Conservation (phyloP, 2,797 vertebrate genomes). For the Echiichthys vipera region DNA sequence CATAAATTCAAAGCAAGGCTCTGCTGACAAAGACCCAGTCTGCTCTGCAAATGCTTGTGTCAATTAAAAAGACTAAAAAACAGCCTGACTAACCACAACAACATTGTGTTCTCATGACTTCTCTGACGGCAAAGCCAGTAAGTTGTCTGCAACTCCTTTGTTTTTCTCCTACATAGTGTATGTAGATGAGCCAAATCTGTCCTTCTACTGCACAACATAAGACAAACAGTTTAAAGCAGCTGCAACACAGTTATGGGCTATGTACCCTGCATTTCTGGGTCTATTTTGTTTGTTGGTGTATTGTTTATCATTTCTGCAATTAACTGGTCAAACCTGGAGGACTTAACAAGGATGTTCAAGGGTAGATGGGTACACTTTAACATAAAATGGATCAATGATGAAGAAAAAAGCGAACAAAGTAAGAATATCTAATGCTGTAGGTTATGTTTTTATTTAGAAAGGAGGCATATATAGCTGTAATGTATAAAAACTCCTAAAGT, state of each 20-base stretch:
- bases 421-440: background rate
- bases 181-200: slow-evolving; percentile 17
- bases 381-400: background rate
- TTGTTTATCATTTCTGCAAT: background rate
- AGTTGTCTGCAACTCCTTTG: slow-evolving; percentile 17
- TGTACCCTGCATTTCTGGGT: background rate
- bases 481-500: background rate
- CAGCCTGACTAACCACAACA: slow-evolving; percentile 32
- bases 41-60: slow-evolving; percentile 32
- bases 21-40: slow-evolving; percentile 32
- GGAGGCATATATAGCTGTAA: background rate
- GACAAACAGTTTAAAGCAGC: slow-evolving; percentile 23
- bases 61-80: slow-evolving; percentile 27
- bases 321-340: background rate
- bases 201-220: slow-evolving; percentile 16
- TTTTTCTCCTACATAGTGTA: slow-evolving; percentile 32
- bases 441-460: background rate
- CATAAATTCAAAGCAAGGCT: slow-evolving; percentile 30
- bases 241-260: slow-evolving; percentile 4
- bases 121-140: slow-evolving; percentile 32
- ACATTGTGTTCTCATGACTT: slow-evolving; percentile 29
- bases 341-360: background rate
- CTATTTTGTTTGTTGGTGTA: slow-evolving; percentile 2
- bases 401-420: background rate
- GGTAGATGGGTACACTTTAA: background rate